A percentile compares a stretch with the other conserved stretches of the same genome.
phyloP scores from a whole-genome alignment of 30 jellyfish, hydroid and myxozoan genomes.

The Aurelia sp. region DNA sequence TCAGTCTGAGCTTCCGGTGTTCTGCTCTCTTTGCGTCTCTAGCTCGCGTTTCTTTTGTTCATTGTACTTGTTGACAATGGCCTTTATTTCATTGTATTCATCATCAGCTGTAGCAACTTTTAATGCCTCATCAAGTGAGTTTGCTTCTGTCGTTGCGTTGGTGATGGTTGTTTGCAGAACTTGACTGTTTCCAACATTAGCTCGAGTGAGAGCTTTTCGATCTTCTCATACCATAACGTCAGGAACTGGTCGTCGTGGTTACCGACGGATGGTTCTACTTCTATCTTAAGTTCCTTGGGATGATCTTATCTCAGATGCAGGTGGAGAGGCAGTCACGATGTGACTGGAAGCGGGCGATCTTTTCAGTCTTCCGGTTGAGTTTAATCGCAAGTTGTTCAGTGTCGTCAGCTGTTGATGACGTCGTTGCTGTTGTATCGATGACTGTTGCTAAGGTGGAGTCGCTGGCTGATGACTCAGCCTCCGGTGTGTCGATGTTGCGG shows the following conservation, averaged over 20 bases:
- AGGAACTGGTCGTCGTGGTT: slow-evolving; percentile 19
- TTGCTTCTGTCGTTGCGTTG: background rate
- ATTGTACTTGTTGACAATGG: too few species aligned
- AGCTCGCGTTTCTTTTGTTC: too few species aligned
- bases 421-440: too few species aligned
- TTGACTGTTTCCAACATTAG: slow-evolving; percentile 7
- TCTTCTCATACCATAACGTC: slow-evolving; percentile 1
- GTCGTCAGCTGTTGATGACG: background rate
- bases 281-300: background rate
- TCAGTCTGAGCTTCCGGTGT: too few species aligned
- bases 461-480: too few species aligned
- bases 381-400: slow-evolving; percentile 2
- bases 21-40: too few species aligned
- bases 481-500: too few species aligned
- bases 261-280: slow-evolving; percentile 18
- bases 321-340: background rate
- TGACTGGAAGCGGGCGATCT: slow-evolving; percentile 13
- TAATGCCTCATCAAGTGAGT: too few species aligned
- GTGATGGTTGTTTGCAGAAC: background rate
- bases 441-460: too few species aligned
- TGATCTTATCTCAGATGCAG: background rate
- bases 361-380: background rate
- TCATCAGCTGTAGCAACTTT: too few species aligned
- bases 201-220: background rate
- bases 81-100: too few species aligned